Evolutionary conservation across 92 coral and sea anemone species (phyloP), one percentile per base, ranked within the genome.

Genomic region (Epizoanthus stellaris): DNA sequence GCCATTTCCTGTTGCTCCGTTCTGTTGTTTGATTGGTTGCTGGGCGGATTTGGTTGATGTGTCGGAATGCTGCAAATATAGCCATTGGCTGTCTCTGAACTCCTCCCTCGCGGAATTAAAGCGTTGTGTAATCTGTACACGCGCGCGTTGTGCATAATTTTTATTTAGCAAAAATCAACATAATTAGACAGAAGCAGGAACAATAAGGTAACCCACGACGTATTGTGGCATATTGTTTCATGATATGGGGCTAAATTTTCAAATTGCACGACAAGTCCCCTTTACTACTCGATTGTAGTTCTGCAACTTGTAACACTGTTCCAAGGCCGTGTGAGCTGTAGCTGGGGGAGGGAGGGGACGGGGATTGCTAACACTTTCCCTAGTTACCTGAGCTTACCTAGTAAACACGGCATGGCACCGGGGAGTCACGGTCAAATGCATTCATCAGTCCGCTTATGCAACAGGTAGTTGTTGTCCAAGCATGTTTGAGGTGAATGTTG

Each of bases 21-120:
- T 15, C 45, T 25, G 54, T 11, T 64, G 9, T 56, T 76, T 92
- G 98, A 94, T 94, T 94, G 98, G 98, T 94, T 94, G 98, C 98
- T 84, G 92, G 86, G 98, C 91, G 86, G 85, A 68, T 81, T 69
- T 84, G 17, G 68, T 45, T 87, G 73, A 59, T 93, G 95, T 89
- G 88, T 94, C 92, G 95, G 98, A 87, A 94, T 94, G 93, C 80
- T 30, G 77, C 25, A 85, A 19, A 71, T 14, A 77, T 40, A 17
- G 77, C 73, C 80, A 94, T 92, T 94, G 98, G 98, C 80, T 75
- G 40, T 30, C 45, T 39, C 23, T 79, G 38, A 62, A 20, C 58
- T 75, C 81, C 81, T 75, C 81, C 81, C 52, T 30, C 81, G 42
- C 15, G 10, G 56, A 6, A 52, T 52, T 52, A 52, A 52, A 52